Evolutionary conservation across 2,888 invertebrate genomes (phyloP).

Genomic region (Campoplex capitator): DNA sequence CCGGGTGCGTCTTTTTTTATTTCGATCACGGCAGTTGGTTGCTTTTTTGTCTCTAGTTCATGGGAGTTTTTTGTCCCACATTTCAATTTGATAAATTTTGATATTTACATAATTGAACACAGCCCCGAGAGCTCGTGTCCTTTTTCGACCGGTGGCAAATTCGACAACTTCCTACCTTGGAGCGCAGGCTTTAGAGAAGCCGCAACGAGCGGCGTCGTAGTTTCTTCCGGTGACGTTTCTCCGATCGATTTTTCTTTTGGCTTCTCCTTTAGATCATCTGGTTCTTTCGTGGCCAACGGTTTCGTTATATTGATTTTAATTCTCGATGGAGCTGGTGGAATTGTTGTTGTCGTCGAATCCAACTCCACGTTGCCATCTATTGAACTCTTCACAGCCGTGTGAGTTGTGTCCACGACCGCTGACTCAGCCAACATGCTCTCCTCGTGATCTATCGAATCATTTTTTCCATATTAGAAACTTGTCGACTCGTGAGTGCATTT

Average conservation of each 20-base stretch:
- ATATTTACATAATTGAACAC: slow-evolving; percentile 92
- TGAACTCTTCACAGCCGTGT: slow-evolving; percentile 87
- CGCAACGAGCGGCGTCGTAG: slow-evolving; percentile 76
- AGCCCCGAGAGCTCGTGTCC: slow-evolving; percentile 94
- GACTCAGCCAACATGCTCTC: slow-evolving; percentile 85
- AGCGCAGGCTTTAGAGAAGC: slow-evolving; percentile 88
- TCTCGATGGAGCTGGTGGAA: slow-evolving; percentile 84
- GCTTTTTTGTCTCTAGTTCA: slow-evolving; percentile 24
- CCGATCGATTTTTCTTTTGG: slow-evolving; percentile 74
- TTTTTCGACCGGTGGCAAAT: slow-evolving; percentile 89
- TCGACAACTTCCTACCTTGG: slow-evolving; percentile 88
- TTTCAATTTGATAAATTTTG: neutral
- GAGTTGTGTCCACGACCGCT: slow-evolving; percentile 85
- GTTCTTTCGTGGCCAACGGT: slow-evolving; percentile 84
- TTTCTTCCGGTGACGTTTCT: slow-evolving; percentile 84
- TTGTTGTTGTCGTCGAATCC: slow-evolving; percentile 85
- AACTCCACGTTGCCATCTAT: slow-evolving; percentile 93
- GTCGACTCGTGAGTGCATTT: neutral
- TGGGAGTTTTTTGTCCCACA: slow-evolving; percentile 7
- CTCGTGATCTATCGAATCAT: slow-evolving; percentile 83
- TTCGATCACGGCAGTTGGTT: slow-evolving; percentile 64
- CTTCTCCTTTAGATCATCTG: slow-evolving; percentile 79
- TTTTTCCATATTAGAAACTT: neutral
- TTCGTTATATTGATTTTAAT: slow-evolving; percentile 95
- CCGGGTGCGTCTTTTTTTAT: slow-evolving; percentile 17